Conservation (phyloP, 1,140 invertebrate genomes). For the Drosophila suzukii region DNA sequence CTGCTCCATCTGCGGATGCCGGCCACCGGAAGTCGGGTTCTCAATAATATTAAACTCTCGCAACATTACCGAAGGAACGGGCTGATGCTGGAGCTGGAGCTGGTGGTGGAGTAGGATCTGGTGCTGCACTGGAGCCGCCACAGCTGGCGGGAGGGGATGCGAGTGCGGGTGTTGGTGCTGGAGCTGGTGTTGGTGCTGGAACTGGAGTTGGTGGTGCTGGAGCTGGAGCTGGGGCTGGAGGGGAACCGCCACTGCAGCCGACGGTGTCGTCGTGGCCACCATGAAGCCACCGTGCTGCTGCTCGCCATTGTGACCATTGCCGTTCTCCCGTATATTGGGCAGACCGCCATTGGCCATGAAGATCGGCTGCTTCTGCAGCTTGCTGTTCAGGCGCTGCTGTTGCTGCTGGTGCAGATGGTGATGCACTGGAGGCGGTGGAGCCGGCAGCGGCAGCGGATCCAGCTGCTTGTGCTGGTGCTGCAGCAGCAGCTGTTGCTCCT, state of each 20-base stretch:
- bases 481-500: slow-evolving; percentile 71
- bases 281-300: slow-evolving; percentile 20
- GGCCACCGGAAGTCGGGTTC: slow-evolving; percentile 76
- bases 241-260: slow-evolving; percentile 51
- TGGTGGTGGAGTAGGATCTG: slow-evolving; percentile 60
- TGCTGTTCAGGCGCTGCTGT: slow-evolving; percentile 75
- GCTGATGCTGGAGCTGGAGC: slow-evolving; percentile 49
- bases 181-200: slow-evolving; percentile 36
- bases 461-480: slow-evolving; percentile 67
- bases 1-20: slow-evolving; percentile 63
- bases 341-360: slow-evolving; percentile 76
- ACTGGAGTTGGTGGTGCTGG: slow-evolving; percentile 61
- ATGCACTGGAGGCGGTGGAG: slow-evolving; percentile 39
- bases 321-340: slow-evolving; percentile 78
- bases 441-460: slow-evolving; percentile 42
- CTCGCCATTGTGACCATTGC: slow-evolving; percentile 24
- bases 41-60: slow-evolving; percentile 84
- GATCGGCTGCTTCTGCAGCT: slow-evolving; percentile 74
- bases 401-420: slow-evolving; percentile 79
- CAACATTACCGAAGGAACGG: slow-evolving; percentile 79
- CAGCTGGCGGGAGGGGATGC: slow-evolving; percentile 34
- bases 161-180: slow-evolving; percentile 52
- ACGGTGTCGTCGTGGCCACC: slow-evolving; percentile 11
- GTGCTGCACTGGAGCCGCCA: slow-evolving; percentile 26
- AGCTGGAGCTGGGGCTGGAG: slow-evolving; percentile 29